Percentiles rank a stretch among this genome's conserved stretches.
Evolutionary conservation across 2,113 vertebrate genomes (phyloP).

Genomic region (Tapirus terrestris): DNA sequence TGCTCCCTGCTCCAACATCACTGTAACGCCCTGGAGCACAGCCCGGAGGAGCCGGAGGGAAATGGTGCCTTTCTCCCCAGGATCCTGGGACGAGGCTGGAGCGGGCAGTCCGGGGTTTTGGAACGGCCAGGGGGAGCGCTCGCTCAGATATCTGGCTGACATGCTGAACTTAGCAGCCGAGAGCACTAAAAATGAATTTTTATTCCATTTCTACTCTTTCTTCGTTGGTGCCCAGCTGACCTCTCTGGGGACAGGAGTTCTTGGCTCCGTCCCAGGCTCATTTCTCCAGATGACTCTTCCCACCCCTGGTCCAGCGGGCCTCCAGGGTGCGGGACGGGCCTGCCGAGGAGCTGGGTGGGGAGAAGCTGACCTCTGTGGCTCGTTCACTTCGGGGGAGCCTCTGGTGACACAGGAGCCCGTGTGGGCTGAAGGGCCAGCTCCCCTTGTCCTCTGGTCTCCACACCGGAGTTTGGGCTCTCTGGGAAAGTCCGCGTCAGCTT

Average conservation of each 20-base stretch:
- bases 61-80: constrained; percentile 79
- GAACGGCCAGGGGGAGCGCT: background rate
- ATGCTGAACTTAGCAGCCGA: constrained; percentile 35
- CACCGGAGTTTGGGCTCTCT: background rate
- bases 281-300: background rate
- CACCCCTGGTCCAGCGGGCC: background rate
- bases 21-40: constrained; percentile 67
- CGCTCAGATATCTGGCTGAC: constrained; percentile 47
- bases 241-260: background rate
- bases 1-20: constrained; percentile 68
- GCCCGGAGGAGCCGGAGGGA: constrained; percentile 69
- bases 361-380: background rate
- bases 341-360: background rate
- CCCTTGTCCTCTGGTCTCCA: background rate
- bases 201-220: background rate
- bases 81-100: constrained; percentile 76
- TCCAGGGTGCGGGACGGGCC: background rate
- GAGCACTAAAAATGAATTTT: constrained; percentile 55
- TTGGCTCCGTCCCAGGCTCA: rapidly evolving
- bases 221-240: background rate
- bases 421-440: background rate
- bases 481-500: background rate
- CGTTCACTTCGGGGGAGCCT: background rate
- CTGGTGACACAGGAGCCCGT: background rate
- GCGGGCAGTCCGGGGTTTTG: constrained; percentile 7